Evolutionary conservation across 1,140 invertebrate genomes (phyloP).

Genomic region (Ostrea edulis): DNA sequence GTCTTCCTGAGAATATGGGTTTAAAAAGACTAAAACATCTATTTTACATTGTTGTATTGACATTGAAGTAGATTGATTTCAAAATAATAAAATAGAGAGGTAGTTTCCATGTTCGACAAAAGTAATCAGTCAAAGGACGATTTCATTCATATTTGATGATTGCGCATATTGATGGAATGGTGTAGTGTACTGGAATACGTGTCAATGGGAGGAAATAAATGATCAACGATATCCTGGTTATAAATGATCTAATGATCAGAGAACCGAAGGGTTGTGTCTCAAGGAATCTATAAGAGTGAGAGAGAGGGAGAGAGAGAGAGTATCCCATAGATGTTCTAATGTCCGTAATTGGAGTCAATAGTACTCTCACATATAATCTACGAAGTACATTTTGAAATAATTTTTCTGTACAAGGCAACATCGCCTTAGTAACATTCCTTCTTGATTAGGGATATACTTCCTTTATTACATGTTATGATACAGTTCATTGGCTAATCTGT

Average conservation of each 20-base stretch:
- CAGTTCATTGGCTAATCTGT: no score
- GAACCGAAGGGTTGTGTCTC: neutral
- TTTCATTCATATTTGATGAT: neutral
- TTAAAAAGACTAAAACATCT: neutral
- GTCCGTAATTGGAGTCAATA: neutral
- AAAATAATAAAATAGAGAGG: neutral
- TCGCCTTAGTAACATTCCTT: no score
- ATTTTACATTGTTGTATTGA: neutral
- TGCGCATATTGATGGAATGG: neutral
- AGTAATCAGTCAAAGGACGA: neutral
- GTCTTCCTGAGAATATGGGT: neutral
- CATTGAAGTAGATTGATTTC: neutral
- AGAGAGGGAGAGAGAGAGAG: conserved; percentile 37
- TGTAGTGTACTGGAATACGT: neutral
- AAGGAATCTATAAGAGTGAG: neutral
- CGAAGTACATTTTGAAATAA: neutral
- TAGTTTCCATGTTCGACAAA: neutral
- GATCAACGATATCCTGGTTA: neutral
- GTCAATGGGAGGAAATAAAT: neutral
- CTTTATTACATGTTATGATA: no score
- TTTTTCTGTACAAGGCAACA: neutral
- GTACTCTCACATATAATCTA: neutral
- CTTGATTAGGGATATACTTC: no score
- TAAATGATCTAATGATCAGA: neutral
- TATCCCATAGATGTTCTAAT: neutral